Evolutionary conservation across 37 sponge, comb jelly and placozoan species (phyloP).

Genomic region (Amphimedon queenslandica): DNA sequence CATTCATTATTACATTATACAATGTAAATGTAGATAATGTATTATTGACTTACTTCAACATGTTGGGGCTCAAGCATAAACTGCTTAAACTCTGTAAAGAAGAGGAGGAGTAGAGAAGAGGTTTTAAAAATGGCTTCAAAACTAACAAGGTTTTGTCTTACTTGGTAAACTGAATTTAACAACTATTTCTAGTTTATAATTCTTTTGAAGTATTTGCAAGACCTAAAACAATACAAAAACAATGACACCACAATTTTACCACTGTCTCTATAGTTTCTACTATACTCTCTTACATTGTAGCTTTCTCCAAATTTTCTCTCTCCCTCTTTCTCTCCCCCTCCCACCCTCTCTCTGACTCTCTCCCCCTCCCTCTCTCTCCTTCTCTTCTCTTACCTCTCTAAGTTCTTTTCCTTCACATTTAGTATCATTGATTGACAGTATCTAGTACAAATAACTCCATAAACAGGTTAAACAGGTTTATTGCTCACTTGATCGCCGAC

Average conservation of each 20-base stretch:
- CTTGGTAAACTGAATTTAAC: constrained; percentile 52
- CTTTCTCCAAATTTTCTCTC: too few species aligned
- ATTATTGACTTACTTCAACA: too few species aligned
- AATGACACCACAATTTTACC: not conserved
- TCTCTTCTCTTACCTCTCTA: constrained; percentile 29
- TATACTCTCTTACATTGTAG: too few species aligned
- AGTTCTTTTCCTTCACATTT: constrained; percentile 51
- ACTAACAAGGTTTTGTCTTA: too few species aligned
- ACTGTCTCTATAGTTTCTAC: too few species aligned
- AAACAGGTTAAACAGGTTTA: not conserved
- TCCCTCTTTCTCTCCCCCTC: too few species aligned
- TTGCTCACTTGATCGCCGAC: constrained; percentile 65
- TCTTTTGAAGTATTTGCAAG: constrained; percentile 39
- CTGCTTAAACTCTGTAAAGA: constrained; percentile 38
- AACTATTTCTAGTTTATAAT: constrained; percentile 39
- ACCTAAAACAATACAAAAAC: constrained; percentile 18
- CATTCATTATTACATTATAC: too few species aligned
- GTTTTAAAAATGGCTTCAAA: too few species aligned
- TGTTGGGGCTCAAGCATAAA: constrained; percentile 49
- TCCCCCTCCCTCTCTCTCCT: too few species aligned
- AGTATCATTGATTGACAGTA: constrained; percentile 47
- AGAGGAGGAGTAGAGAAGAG: too few species aligned
- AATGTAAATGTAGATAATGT: too few species aligned
- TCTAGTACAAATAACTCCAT: constrained; percentile 10
- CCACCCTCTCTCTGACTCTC: too few species aligned